Conservation (phyloP, 2,113 vertebrate species). For the Seriola rivoliana region DNA sequence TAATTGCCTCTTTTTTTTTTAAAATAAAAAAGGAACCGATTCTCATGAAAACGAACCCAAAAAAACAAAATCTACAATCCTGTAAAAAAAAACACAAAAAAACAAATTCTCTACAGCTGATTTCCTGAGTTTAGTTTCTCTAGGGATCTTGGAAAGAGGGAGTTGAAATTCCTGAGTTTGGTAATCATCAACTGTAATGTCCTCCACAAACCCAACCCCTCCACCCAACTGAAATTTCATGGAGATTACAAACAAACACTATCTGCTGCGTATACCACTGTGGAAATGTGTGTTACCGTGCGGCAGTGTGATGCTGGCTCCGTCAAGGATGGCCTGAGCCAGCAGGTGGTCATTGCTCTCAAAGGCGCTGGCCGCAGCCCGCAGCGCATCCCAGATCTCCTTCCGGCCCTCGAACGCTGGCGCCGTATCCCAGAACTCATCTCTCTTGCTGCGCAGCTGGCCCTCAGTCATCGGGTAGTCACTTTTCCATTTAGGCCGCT, state of each 20-base stretch:
- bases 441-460: constrained; percentile 97
- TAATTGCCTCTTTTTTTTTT: too few relatives aligned
- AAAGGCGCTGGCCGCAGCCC: constrained; percentile 95
- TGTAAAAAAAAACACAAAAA: background rate
- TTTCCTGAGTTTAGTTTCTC: background rate
- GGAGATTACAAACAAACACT: constrained; percentile 5
- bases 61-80: background rate
- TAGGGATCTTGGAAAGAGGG: background rate
- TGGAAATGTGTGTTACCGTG: constrained; percentile 86
- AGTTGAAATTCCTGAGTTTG: constrained; percentile 13
- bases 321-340: constrained; percentile 97
- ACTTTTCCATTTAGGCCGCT: constrained; percentile 99
- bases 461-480: constrained; percentile 99
- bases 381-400: constrained; percentile 98
- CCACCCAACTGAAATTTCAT: background rate
- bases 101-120: background rate
- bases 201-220: background rate
- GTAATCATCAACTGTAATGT: constrained; percentile 9
- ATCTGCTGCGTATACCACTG: background rate
- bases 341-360: constrained; percentile 97
- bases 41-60: background rate
- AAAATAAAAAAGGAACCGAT: background rate
- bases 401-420: constrained; percentile 97
- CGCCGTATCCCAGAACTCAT: constrained; percentile 98
- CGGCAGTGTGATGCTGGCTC: constrained; percentile 96